Evolutionary conservation across 2,113 vertebrate genomes (phyloP).

Genomic region (Phalacrocorax carbo): DNA sequence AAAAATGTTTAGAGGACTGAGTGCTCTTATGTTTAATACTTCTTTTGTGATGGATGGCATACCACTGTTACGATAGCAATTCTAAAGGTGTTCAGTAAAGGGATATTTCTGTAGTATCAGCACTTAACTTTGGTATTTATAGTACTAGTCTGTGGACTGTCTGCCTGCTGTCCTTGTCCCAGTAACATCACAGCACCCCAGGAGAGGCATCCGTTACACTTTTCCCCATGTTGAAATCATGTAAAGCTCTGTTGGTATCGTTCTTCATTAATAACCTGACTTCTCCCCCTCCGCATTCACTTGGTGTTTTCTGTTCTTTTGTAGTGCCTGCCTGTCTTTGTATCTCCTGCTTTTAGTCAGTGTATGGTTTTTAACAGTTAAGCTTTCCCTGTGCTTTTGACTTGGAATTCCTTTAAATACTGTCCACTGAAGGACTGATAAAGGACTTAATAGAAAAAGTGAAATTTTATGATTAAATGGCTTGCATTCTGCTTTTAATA

Average conservation of each 20-base stretch:
- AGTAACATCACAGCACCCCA: neutral
- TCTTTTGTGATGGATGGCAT: neutral
- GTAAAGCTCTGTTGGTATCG: neutral
- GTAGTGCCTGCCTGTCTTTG: neutral
- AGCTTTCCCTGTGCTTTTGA: neutral
- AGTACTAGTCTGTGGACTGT: neutral
- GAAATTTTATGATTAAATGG: neutral
- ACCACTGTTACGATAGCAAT: neutral
- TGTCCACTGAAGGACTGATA: neutral
- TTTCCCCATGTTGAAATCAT: neutral
- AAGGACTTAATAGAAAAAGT: neutral
- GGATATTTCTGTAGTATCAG: neutral
- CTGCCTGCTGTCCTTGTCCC: neutral
- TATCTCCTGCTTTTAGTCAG: neutral
- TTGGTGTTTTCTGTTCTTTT: neutral
- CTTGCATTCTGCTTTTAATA: neutral
- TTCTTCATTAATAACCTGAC: neutral
- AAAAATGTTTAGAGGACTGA: neutral
- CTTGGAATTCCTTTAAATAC: neutral
- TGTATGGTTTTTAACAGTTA: neutral
- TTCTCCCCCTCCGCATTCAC: neutral
- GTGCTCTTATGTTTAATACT: neutral
- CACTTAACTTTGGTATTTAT: neutral
- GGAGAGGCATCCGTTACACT: neutral
- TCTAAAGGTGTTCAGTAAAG: neutral